These are phyloP conservation scores for Xylocopa sonorina DNA, from an alignment of 1,140 invertebrate genomes.

Conservation along the genomic window DNA sequence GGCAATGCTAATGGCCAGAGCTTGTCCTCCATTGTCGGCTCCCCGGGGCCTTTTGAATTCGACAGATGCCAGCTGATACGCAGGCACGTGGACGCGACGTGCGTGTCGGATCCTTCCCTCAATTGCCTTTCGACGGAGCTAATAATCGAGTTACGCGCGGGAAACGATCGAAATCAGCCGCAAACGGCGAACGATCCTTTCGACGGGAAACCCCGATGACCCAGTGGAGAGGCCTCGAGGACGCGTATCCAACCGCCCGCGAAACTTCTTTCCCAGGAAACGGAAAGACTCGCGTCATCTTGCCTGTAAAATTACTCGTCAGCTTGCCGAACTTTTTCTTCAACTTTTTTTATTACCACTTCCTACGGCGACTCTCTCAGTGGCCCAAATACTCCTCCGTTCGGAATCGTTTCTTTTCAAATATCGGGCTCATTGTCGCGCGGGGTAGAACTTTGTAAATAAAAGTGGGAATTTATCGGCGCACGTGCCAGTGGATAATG, in stretches of 20 bases:
- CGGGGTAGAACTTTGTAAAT: no score
- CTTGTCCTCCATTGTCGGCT: constrained; percentile 41
- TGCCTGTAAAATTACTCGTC: constrained; percentile 3
- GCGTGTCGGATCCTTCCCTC: background rate
- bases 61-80: constrained; percentile 39
- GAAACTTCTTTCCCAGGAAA: background rate
- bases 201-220: constrained; percentile 6
- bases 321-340: background rate
- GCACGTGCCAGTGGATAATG: no score
- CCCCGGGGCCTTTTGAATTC: constrained; percentile 47
- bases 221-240: background rate
- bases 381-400: background rate
- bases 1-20: constrained; percentile 44
- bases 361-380: no score
- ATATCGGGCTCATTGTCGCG: background rate
- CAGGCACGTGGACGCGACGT: constrained; percentile 18
- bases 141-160: background rate
- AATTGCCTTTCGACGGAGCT: background rate
- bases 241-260: constrained; percentile 1
- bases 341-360: background rate
- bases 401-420: background rate
- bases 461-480: no score
- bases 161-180: no score
- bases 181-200: no score
- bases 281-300: background rate